Conservation (phyloP, 37 sponge, comb jelly and placozoan genomes). For the Axinella damicornis region DNA sequence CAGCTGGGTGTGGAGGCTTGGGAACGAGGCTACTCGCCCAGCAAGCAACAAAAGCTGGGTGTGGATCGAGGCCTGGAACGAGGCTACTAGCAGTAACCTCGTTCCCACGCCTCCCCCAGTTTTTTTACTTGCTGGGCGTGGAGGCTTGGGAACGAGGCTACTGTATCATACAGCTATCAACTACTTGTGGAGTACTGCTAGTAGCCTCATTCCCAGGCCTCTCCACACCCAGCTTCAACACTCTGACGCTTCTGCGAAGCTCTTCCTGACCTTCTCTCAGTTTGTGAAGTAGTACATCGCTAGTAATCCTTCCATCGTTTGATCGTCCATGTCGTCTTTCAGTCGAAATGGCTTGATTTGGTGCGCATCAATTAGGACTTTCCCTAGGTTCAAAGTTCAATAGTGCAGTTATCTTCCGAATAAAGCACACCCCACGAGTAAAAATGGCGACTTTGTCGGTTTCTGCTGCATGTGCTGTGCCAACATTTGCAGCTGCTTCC, state of each 20-base stretch:
- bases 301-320: background rate
- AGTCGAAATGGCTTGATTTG: background rate
- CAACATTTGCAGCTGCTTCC: background rate
- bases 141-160: too few relatives aligned
- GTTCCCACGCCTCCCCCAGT: too few relatives aligned
- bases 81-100: too few relatives aligned
- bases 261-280: slow-evolving; percentile 50
- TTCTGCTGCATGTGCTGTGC: background rate
- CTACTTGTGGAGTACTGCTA: too few relatives aligned
- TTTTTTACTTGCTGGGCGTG: too few relatives aligned
- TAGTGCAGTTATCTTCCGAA: slow-evolving; percentile 5
- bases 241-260: slow-evolving; percentile 9
- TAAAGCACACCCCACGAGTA: slow-evolving; percentile 60
- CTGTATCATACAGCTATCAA: too few relatives aligned
- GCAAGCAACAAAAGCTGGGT: too few relatives aligned
- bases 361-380: slow-evolving; percentile 15
- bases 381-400: background rate
- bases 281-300: slow-evolving; percentile 23
- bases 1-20: too few relatives aligned
- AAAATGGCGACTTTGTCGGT: slow-evolving; percentile 36
- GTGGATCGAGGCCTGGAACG: too few relatives aligned
- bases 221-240: too few relatives aligned
- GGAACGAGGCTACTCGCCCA: too few relatives aligned
- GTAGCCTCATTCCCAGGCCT: too few relatives aligned
- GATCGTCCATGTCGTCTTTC: background rate